Evolutionary conservation across 2,888 invertebrate species (phyloP).

Genomic region (Caenorhabditis wallacei): DNA sequence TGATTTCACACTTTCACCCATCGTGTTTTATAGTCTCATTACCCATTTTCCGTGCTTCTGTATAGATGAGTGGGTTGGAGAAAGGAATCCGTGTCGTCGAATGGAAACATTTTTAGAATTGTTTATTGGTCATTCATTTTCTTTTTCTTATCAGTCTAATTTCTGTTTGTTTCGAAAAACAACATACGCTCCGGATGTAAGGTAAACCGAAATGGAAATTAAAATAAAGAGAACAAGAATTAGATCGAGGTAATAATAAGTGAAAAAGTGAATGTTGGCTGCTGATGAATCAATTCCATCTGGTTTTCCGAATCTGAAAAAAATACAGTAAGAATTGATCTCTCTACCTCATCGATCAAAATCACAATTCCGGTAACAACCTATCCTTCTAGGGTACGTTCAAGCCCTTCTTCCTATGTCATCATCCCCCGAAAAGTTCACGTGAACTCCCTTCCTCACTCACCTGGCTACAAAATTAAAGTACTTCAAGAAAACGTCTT

Average conservation of each 20-base stretch:
- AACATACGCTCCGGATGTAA: constrained; percentile 8
- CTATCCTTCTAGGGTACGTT: not conserved
- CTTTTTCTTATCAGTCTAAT: constrained; percentile 20
- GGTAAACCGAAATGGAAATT: not conserved
- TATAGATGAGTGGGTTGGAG: not conserved
- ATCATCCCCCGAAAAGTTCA: not conserved
- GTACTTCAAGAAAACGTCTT: constrained; percentile 52
- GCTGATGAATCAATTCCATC: constrained; percentile 43
- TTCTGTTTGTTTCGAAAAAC: constrained; percentile 7
- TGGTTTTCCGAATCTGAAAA: constrained; percentile 44
- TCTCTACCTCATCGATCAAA: too few relatives aligned
- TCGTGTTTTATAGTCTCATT: not conserved
- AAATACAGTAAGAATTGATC: too few relatives aligned
- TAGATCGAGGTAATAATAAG: constrained; percentile 45
- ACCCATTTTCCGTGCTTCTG: not conserved
- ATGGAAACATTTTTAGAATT: not conserved
- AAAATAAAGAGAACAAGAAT: not conserved
- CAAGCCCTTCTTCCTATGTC: not conserved
- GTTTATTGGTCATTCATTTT: constrained; percentile 1
- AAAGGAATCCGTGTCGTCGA: not conserved
- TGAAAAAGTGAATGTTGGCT: constrained; percentile 9
- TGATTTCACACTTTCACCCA: not conserved
- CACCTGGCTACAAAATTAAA: constrained; percentile 63
- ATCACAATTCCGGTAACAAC: not conserved
- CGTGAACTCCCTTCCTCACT: constrained; percentile 24